Conservation (phyloP, 2,113 vertebrate species). For the Dipodomys spectabilis region DNA sequence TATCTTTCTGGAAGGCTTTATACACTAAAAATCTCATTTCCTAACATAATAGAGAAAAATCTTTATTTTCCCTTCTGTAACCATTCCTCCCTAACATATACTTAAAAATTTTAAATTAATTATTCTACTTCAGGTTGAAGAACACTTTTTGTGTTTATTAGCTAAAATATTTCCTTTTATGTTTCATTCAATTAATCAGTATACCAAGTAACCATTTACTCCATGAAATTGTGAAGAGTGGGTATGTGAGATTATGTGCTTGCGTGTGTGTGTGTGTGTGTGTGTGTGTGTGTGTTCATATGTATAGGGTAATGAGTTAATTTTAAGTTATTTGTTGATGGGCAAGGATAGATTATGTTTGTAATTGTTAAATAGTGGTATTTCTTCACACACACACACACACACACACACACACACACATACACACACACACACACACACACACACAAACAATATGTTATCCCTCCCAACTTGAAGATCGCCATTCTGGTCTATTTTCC, state of each 20-base stretch:
- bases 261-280: background rate
- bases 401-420: background rate
- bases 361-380: background rate
- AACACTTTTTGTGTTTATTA: background rate
- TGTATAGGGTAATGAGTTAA: background rate
- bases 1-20: background rate
- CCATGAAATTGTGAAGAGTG: background rate
- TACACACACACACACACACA: too few relatives aligned
- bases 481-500: background rate
- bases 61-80: background rate
- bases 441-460: background rate
- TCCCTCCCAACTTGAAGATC: background rate
- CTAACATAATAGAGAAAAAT: background rate
- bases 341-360: background rate
- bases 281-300: background rate
- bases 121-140: background rate
- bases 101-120: background rate
- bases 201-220: background rate
- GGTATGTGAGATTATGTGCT: background rate
- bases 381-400: background rate
- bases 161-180: background rate
- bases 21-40: background rate
- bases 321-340: background rate
- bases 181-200: background rate
- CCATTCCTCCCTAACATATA: background rate